Conservation (phyloP, 2,797 vertebrate genomes). For the Trachops cirrhosus region DNA sequence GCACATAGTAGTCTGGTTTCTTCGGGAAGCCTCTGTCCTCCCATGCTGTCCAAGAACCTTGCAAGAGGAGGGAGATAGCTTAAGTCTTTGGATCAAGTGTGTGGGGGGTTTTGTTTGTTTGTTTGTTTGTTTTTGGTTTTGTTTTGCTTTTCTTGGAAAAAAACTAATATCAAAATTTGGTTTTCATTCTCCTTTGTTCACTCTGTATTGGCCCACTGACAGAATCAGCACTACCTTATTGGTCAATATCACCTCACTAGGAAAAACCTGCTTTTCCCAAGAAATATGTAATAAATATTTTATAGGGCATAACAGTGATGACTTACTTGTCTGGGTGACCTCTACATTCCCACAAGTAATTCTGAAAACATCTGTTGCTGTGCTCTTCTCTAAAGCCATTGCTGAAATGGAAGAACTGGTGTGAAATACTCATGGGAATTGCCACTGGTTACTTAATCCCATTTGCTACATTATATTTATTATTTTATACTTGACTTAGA, state of each 20-base stretch:
- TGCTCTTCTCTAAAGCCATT: background rate
- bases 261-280: background rate
- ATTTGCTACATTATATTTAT: fast-evolving
- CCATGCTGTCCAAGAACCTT: fast-evolving
- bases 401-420: background rate
- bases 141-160: background rate
- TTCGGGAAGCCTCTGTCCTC: fast-evolving
- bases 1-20: fast-evolving
- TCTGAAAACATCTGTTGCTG: background rate
- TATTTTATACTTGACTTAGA: background rate
- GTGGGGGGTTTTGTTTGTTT: background rate
- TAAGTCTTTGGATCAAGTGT: background rate
- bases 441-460: too few relatives aligned
- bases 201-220: background rate
- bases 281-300: background rate
- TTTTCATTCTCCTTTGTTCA: background rate
- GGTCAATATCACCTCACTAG: too few relatives aligned
- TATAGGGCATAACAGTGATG: too few relatives aligned
- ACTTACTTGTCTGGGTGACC: background rate
- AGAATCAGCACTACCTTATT: background rate
- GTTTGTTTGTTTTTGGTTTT: background rate
- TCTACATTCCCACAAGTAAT: background rate
- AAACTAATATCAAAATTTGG: background rate
- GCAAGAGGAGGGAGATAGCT: background rate
- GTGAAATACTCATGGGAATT: background rate